A percentile compares a stretch with the other conserved stretches of the same genome.
phyloP scores from a whole-genome alignment of 2,888 invertebrate genomes.

The Stratiomys singularior region DNA sequence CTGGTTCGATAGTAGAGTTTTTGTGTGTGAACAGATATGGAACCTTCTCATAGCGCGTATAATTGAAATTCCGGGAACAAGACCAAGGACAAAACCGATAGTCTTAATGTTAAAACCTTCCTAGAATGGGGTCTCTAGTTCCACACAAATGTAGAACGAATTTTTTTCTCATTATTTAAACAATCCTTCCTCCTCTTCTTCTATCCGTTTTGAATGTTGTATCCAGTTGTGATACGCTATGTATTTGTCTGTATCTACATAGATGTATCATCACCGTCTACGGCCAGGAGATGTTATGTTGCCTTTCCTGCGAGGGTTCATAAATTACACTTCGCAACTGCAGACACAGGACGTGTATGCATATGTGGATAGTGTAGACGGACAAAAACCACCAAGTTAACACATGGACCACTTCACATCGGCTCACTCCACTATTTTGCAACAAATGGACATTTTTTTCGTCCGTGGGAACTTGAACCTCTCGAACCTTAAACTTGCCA shows the following conservation, averaged over 20 bases:
- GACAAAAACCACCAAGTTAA: not conserved
- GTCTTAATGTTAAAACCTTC: too few relatives aligned
- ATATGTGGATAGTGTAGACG: not conserved
- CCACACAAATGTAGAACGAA: too few relatives aligned
- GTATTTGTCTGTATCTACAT: too few relatives aligned
- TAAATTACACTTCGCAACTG: constrained; percentile 21
- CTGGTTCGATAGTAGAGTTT: too few relatives aligned
- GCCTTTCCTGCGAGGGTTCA: not conserved
- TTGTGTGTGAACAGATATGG: too few relatives aligned
- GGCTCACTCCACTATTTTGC: not conserved
- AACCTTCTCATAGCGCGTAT: too few relatives aligned
- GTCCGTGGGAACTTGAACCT: not conserved
- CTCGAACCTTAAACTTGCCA: not conserved
- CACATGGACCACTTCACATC: constrained; percentile 22
- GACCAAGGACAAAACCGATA: too few relatives aligned
- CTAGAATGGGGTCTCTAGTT: too few relatives aligned
- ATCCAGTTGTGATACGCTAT: not conserved
- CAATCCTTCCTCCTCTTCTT: too few relatives aligned
- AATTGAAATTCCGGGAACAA: too few relatives aligned
- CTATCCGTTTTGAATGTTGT: too few relatives aligned
- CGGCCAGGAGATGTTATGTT: not conserved
- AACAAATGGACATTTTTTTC: not conserved
- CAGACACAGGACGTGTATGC: not conserved
- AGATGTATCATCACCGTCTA: not conserved
- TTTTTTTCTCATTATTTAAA: too few relatives aligned